Evolutionary conservation across 2,888 invertebrate species (phyloP).

Genomic region (Drosophila nigricruria): DNA sequence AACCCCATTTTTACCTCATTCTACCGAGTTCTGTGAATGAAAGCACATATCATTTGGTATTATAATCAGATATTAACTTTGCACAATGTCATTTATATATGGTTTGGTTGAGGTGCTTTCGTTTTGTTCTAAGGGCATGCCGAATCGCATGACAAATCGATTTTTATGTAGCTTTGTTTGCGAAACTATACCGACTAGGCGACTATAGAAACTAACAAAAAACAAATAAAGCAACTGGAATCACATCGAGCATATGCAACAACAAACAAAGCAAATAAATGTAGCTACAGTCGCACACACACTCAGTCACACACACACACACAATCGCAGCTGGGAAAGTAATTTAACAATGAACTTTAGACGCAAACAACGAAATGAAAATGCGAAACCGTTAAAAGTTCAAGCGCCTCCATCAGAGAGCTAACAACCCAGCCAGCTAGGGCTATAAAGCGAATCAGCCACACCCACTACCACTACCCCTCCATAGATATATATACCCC

Average conservation of each 20-base stretch:
- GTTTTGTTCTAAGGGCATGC: conserved; percentile 13
- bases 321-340: conserved; percentile 41
- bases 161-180: conserved; percentile 55
- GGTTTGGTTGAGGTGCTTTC: background rate
- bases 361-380: conserved; percentile 50
- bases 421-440: conserved; percentile 53
- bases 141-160: conserved; percentile 50
- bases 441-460: conserved; percentile 39
- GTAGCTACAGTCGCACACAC: conserved; percentile 9
- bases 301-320: conserved; percentile 2
- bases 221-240: conserved; percentile 26
- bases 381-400: conserved; percentile 73
- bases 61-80: conserved; percentile 14
- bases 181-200: conserved; percentile 19
- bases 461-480: background rate
- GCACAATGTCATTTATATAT: conserved; percentile 14
- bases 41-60: conserved; percentile 7
- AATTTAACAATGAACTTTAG: conserved; percentile 65
- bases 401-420: conserved; percentile 63
- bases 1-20: background rate
- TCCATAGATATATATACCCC: background rate
- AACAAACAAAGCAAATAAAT: conserved; percentile 26
- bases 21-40: background rate
- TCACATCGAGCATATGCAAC: conserved; percentile 34
- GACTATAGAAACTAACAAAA: conserved; percentile 43